Evolutionary conservation across 1,140 invertebrate species (phyloP), one percentile per base, ranked within the genome.

Genomic region (Holotrichia oblita): DNA sequence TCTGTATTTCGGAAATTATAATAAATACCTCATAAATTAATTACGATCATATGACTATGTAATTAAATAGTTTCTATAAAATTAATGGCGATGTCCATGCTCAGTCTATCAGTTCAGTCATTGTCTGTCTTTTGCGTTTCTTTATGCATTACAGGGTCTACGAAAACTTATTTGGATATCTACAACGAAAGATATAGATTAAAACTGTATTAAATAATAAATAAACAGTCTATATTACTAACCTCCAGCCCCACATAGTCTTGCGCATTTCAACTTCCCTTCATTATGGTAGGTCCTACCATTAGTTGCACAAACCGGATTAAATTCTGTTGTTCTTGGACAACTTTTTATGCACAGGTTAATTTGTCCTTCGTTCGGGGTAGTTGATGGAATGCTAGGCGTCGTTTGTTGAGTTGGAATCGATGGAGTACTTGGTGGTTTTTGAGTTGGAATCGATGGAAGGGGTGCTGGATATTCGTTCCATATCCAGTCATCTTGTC

Each of bases 231-330:
- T 9, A 55, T 1, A 55, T 55, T 27, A 69, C 20, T 69, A 24
- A 69, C 61, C 61, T 27, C 61, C 61, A 69, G 61, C 61, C 82
- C 92, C 91, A 84, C 92, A 93, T 6, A 76, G 74, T 72, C 85
- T 81, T 0, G 91, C 90, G 82, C 93, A 94, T 10, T 85, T 81
- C 4, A 93, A 86, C 74, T 84, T 87, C 78, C 90, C 90, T n/a
- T 88, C 84, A 85, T 94, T 94, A 0, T 81, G 81, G 81, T 94
- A 94, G 0, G 89, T 88, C 6, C 89, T 83, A 8, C 86, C 85
- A 80, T 95, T 90, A 6, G 89, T 87, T 6, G 92, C 93, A 82
- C 93, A 95, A 7, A 95, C 89, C 41, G 93, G 93, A 84, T 90
- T 91, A 79, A 91, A 93, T 81, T 93, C 89, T 0, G 87, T 79